Base-by-base conservation (phyloP, 2,797 vertebrate species). In the Enteromius viviparus region DNA sequence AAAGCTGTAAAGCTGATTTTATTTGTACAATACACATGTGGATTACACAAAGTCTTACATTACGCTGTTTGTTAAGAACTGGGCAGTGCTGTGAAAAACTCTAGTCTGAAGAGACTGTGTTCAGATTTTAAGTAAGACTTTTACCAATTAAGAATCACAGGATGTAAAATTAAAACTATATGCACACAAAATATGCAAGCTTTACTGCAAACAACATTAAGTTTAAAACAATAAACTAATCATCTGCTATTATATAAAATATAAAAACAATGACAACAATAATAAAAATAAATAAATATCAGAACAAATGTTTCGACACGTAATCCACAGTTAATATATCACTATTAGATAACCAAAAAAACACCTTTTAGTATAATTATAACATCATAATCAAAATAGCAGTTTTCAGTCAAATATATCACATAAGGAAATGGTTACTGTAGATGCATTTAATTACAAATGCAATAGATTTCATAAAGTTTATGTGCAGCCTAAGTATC, bases 1-100 rank as follows among this genome's bases (percentile, higher is more conserved):
- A 51, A 76, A 40, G 47, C 40, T 60, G 55, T 60, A 60, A 74
- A 72, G 70, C 53, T 70, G 81, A 79, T 68, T 66, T 64, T 19
- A 66, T 37, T 45, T 47, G 37, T 14, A 29, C 51, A 72, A 64
- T 34, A 40, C 32, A 75, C 55, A 75, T 37, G n/a, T 15, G 62
- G 80, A 86, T 86, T 75, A 78, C 8, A 11, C 34, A n/a, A 47
- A 55, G 23, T 60, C 17, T 32, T 19, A 84, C 78, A 81, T 78
- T 76, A 75, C 12, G 19, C 21, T 68, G 64, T 84, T 85, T 85
- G 74, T 88, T 83, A 78, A 40, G n/a, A 70, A 72, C 45, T 19
- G 75, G 75, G 37, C 47, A 65, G 21, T 64, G 40, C 64, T 76
- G 74, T 76, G 76, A 47, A 64, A 58, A 47, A 47, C 37, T 26